These are phyloP conservation scores for Strigamia maritima DNA, from an alignment of 2,888 invertebrate genomes.

Conservation along the genomic window DNA sequence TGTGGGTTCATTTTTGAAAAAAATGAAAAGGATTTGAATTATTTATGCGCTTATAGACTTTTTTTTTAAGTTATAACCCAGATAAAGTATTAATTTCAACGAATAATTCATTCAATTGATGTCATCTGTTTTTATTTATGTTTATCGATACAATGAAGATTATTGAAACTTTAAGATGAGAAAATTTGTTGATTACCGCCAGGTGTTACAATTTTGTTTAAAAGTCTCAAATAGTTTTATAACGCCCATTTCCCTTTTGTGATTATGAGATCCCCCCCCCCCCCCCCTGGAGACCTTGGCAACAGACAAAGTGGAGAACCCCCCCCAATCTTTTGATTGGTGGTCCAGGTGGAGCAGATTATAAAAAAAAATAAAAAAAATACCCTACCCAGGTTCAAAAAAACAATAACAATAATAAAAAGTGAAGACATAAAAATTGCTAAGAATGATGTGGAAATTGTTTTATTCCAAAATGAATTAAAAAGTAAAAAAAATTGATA, in stretches of 20 bases:
- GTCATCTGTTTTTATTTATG: neutral
- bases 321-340: neutral
- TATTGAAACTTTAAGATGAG: neutral
- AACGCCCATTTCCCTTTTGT: neutral
- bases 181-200: neutral
- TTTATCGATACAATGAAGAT: neutral
- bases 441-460: no score
- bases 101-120: no score
- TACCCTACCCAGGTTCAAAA: neutral
- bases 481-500: no score
- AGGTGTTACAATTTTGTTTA: neutral
- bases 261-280: constrained; percentile 3
- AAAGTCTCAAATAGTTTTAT: constrained; percentile 8
- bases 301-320: neutral
- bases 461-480: no score
- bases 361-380: neutral
- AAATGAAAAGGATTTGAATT: no score
- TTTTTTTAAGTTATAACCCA: no score
- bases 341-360: constrained; percentile 1
- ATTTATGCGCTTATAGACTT: no score
- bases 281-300: neutral
- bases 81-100: no score
- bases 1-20: neutral
- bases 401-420: neutral
- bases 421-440: no score